phyloP scores from a whole-genome alignment of 2,113 vertebrate species.

The Echinops telfairi region DNA sequence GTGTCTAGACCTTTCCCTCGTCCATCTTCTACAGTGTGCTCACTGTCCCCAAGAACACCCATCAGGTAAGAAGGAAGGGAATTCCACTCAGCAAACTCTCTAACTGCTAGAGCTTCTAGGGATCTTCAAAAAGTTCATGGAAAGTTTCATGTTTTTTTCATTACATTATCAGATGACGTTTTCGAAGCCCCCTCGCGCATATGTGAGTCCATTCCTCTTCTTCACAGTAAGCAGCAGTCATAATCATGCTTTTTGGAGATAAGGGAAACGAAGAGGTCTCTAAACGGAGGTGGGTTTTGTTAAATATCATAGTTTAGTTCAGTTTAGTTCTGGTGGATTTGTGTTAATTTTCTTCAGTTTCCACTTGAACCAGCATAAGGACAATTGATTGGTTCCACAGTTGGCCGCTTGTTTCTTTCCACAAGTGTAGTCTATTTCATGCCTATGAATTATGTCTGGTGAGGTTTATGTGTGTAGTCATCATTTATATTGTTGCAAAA shows the following conservation, averaged over 20 bases:
- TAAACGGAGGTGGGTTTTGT: background rate
- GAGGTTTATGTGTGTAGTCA: background rate
- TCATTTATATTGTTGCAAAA: background rate
- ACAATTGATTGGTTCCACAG: background rate
- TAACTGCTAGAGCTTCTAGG: background rate
- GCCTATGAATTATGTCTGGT: background rate
- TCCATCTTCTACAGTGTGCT: background rate
- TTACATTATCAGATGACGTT: too few relatives aligned
- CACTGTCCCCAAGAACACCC: background rate
- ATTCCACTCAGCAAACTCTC: background rate
- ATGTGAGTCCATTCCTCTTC: background rate
- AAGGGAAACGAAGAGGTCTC: background rate
- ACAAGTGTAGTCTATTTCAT: background rate
- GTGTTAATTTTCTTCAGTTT: background rate
- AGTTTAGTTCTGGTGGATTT: background rate
- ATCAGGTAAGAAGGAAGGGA: background rate
- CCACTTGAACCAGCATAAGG: too few relatives aligned
- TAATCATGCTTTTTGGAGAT: background rate
- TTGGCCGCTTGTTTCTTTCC: background rate
- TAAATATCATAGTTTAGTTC: background rate
- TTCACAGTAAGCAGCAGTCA: background rate
- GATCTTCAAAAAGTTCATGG: too few relatives aligned
- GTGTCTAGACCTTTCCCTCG: background rate
- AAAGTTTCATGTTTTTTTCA: too few relatives aligned
- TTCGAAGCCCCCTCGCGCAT: background rate